A percentile compares a stretch with the other conserved stretches of the same genome.
Conservation (phyloP, 1,140 invertebrate species). For the Notospermus geniculatus region DNA sequence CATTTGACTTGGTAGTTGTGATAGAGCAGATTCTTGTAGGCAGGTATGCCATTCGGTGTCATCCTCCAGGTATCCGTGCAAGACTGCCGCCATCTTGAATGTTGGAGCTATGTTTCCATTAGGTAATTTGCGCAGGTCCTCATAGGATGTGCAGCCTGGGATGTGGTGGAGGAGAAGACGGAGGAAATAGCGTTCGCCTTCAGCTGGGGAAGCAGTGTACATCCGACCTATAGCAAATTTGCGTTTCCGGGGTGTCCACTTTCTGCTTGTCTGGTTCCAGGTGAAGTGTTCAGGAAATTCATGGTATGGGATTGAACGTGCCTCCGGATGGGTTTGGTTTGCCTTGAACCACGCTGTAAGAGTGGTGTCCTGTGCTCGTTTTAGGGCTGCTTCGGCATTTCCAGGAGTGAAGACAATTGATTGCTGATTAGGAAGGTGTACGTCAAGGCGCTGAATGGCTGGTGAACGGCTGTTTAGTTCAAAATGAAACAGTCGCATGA, state of each 20-base stretch:
- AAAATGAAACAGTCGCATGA: not conserved
- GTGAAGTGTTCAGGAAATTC: constrained; percentile 4
- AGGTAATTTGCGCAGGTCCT: not conserved
- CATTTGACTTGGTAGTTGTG: not conserved
- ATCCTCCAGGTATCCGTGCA: not conserved
- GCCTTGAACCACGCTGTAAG: not conserved
- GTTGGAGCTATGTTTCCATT: constrained; percentile 2
- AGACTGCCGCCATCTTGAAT: not conserved
- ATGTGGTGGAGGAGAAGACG: constrained; percentile 5
- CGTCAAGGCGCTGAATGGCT: not conserved
- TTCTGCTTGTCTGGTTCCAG: not conserved
- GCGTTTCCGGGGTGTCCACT: constrained; percentile 1
- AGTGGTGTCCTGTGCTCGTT: not conserved
- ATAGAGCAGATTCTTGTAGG: not conserved
- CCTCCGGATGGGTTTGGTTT: not conserved
- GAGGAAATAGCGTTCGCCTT: not conserved
- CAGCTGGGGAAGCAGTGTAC: not conserved
- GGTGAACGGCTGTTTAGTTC: not conserved
- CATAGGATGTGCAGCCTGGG: not conserved
- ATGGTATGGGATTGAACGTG: not conserved
- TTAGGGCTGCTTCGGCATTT: not conserved
- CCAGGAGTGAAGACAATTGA: not conserved
- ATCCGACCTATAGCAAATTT: not conserved
- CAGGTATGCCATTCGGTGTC: not conserved
- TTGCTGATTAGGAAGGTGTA: not conserved